Evolutionary conservation across 2,797 vertebrate genomes (phyloP).

Genomic region (Cyprinella venusta): DNA sequence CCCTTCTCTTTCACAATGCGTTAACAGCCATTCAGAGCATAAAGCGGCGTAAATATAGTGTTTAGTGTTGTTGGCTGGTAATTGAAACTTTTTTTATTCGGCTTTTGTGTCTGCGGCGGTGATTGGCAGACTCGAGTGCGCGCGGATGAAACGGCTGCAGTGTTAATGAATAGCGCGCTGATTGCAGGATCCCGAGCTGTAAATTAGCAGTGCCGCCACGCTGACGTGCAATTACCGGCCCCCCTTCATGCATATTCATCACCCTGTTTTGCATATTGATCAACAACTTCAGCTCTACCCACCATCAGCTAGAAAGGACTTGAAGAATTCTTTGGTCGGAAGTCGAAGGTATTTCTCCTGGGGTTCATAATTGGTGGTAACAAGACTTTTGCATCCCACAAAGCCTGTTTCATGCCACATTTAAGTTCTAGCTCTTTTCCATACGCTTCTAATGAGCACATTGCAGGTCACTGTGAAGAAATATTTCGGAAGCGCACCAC

Average conservation of each 20-base stretch:
- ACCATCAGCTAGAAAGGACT: conserved; percentile 56
- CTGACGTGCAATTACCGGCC: conserved; percentile 99
- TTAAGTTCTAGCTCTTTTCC: conserved; percentile 23
- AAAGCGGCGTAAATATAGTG: conserved; percentile 81
- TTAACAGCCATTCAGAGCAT: conserved; percentile 80
- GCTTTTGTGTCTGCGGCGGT: conserved; percentile 83
- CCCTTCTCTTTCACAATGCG: conserved; percentile 71
- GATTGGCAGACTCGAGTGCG: conserved; percentile 99
- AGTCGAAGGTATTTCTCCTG: conserved; percentile 63
- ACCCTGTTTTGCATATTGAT: conserved; percentile 94
- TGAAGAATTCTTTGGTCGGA: conserved; percentile 62
- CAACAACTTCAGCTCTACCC: conserved; percentile 79
- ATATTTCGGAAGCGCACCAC: not conserved
- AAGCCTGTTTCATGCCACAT: conserved; percentile 27
- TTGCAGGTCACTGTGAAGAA: conserved; percentile 8
- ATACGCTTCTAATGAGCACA: not conserved
- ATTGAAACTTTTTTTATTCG: conserved; percentile 84
- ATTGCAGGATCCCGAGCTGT: conserved; percentile 99
- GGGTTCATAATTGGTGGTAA: conserved; percentile 42
- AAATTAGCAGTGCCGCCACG: conserved; percentile 97
- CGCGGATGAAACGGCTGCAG: conserved; percentile 98
- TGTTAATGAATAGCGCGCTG: conserved; percentile 99
- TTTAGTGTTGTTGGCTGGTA: conserved; percentile 83
- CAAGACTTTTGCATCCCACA: conserved; percentile 28
- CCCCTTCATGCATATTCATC: conserved; percentile 99